Conservation (phyloP, 2,113 vertebrate genomes). For the Emydocephalus ijimae region DNA sequence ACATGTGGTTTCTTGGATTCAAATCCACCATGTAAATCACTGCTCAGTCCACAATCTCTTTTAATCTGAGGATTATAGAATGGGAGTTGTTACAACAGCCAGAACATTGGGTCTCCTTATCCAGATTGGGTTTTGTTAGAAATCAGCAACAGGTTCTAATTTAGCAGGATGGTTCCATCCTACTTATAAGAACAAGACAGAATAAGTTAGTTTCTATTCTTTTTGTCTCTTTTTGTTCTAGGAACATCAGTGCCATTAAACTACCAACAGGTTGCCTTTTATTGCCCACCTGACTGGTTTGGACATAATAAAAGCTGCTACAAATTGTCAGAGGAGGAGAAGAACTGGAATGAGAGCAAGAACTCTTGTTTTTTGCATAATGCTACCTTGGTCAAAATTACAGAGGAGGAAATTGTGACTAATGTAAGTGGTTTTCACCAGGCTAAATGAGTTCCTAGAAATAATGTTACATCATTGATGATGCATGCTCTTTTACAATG, state of each 20-base stretch:
- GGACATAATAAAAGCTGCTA: accelerated
- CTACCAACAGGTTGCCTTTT: background rate
- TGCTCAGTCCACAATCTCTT: background rate
- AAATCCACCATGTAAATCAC: background rate
- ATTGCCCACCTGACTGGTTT: background rate
- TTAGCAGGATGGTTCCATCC: background rate
- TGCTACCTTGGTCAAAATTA: background rate
- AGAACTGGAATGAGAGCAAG: background rate
- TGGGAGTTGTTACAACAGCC: background rate
- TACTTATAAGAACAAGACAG: background rate
- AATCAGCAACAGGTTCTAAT: background rate
- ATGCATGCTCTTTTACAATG: background rate
- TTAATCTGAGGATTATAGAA: background rate
- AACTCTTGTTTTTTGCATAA: background rate
- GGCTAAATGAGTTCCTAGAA: background rate
- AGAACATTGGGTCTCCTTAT: background rate
- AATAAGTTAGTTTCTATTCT: background rate
- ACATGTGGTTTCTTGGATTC: background rate
- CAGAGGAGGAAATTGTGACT: background rate
- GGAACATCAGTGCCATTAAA: background rate
- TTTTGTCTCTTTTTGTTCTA: background rate
- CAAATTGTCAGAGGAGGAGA: background rate
- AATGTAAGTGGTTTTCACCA: no score
- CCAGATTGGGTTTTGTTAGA: background rate
- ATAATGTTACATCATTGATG: background rate